Base-by-base conservation (phyloP, 1,140 invertebrate species). In the Drosophila lini region DNA sequence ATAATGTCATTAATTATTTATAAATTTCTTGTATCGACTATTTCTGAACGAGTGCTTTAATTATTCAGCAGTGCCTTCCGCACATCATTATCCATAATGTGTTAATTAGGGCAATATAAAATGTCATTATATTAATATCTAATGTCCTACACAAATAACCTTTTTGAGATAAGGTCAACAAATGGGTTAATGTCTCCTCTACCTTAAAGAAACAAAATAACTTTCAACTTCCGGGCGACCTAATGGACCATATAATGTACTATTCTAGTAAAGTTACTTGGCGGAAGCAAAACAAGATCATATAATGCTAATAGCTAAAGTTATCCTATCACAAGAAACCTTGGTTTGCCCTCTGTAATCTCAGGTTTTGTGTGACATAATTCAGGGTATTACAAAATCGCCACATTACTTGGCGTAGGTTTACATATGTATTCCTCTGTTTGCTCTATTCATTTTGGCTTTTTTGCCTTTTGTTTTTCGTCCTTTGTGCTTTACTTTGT, bases 401-500 rank as follows among this genome's bases (percentile, higher is more conserved):
- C 22, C 13, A 22, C 52, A 50, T 28, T n/a, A 40, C 11, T 22
- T 55, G 6, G n/a, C 25, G 2, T 8, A 6, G 13, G 44, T 7
- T 32, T 58, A 50, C 67, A 73, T 77, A 58, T 71, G 53, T 73
- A 71, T 60, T 64, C 16, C 63, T 68, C 59, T 76, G 74, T 76
- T 76, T 76, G 73, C 38, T 75, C 42, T 75, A 75, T 75, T 75
- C 73, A 75, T 75, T 75, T 75, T 32, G 73, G 60, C 41, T 57
- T 57, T 70, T 77, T 76, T 44, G 36, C 59, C 77, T 57, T 74
- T 81, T 79, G 56, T 71, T 68, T 62, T 36, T 45, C 44, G 53
- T 63, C 63, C 60, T 75, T 74, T 82, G 34, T 78, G 63, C 71
- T 59, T 67, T 71, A 71, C 69, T 71, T 71, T 71, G 67, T 71